These are phyloP conservation scores for Amphipoea oculea DNA, from an alignment of 2,888 invertebrate species.

Conservation along the genomic window DNA sequence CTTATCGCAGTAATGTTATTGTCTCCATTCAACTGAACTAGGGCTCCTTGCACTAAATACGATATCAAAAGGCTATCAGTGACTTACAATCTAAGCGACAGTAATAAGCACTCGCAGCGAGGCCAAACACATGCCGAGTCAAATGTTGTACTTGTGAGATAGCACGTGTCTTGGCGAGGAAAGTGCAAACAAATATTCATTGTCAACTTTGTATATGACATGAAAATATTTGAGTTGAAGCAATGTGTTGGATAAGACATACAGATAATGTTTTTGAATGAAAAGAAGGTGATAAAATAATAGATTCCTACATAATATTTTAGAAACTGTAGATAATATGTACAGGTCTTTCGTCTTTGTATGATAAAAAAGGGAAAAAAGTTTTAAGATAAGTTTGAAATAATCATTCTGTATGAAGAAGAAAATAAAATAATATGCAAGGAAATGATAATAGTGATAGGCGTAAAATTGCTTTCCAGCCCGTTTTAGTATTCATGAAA, in stretches of 20 bases:
- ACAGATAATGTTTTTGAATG: background rate
- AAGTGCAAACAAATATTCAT: constrained; percentile 27
- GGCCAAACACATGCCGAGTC: constrained; percentile 46
- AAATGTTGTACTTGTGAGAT: constrained; percentile 17
- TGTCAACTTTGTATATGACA: constrained; percentile 2
- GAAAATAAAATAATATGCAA: background rate
- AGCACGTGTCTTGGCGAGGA: constrained; percentile 31
- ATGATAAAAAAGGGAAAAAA: background rate
- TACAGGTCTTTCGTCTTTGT: background rate
- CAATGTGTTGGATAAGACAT: background rate
- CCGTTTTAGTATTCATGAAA: background rate
- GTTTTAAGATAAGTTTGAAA: background rate
- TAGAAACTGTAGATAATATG: background rate
- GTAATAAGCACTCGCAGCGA: constrained; percentile 26
- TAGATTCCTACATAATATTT: background rate
- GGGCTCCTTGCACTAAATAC: constrained; percentile 56
- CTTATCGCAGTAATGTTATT: constrained; percentile 44
- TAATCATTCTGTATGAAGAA: too few species aligned
- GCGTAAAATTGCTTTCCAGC: background rate
- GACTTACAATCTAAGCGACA: constrained; percentile 47
- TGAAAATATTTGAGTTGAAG: constrained; percentile 8
- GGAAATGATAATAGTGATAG: background rate
- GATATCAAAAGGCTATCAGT: constrained; percentile 63
- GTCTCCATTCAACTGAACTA: constrained; percentile 45
- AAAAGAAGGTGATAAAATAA: background rate